phyloP scores from a whole-genome alignment of 2,888 invertebrate species.

The Nemotelus nigrinus region DNA sequence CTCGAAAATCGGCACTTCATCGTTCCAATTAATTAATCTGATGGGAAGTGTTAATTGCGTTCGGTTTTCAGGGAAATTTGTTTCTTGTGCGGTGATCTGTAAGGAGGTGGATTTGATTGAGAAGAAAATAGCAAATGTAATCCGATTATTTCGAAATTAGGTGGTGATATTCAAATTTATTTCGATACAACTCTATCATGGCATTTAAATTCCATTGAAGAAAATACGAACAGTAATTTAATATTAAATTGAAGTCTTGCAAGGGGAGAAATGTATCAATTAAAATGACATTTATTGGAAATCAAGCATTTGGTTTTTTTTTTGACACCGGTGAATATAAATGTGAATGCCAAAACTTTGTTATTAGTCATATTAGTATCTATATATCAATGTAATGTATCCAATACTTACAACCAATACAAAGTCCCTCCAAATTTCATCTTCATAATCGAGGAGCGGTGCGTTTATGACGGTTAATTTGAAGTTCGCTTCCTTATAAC shows the following conservation, averaged over 20 bases:
- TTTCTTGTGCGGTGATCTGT: slow-evolving; percentile 62
- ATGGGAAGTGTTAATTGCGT: slow-evolving; percentile 66
- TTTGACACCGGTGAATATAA: too few relatives aligned
- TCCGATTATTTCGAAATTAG: too few relatives aligned
- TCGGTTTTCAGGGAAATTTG: slow-evolving; percentile 55
- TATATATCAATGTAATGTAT: background rate
- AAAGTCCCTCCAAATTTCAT: slow-evolving; percentile 66
- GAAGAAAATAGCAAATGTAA: slow-evolving; percentile 19
- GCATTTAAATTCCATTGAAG: too few relatives aligned
- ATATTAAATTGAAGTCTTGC: too few relatives aligned
- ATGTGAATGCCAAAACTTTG: too few relatives aligned
- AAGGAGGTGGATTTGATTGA: slow-evolving; percentile 27
- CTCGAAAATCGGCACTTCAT: slow-evolving; percentile 74
- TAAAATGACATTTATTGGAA: too few relatives aligned
- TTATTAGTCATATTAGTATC: too few relatives aligned
- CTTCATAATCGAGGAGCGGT: slow-evolving; percentile 70
- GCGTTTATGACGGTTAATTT: slow-evolving; percentile 69
- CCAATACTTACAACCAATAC: slow-evolving; percentile 60
- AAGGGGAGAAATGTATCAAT: too few relatives aligned
- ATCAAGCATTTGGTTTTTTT: too few relatives aligned
- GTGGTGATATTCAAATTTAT: too few relatives aligned
- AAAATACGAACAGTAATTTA: too few relatives aligned
- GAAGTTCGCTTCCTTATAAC: slow-evolving; percentile 71
- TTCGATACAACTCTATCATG: too few relatives aligned
- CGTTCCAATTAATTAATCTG: slow-evolving; percentile 74